These are phyloP conservation scores for Drosophila kuntzei DNA, from an alignment of 2,888 invertebrate genomes.

Conservation along the genomic window DNA sequence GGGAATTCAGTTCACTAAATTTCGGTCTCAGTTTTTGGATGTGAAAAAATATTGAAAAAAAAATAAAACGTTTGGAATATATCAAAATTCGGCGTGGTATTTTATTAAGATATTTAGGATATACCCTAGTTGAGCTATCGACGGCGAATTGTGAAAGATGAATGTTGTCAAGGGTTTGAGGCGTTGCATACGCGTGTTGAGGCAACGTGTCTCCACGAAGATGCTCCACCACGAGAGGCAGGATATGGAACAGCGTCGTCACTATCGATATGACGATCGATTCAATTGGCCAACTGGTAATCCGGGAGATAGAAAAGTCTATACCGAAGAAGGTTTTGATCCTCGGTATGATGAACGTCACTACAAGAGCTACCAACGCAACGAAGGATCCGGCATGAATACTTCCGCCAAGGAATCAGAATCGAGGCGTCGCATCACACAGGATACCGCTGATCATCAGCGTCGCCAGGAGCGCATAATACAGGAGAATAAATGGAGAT, in stretches of 20 bases:
- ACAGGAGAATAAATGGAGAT: slow-evolving; percentile 31
- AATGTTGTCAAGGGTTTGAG: slow-evolving; percentile 17
- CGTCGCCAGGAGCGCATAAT: slow-evolving; percentile 52
- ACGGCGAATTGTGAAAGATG: slow-evolving; percentile 15
- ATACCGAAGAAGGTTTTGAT: slow-evolving; percentile 28
- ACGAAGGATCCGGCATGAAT: not conserved
- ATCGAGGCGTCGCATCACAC: slow-evolving; percentile 20
- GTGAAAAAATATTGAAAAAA: slow-evolving; percentile 10
- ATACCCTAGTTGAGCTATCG: not conserved
- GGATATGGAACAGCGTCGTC: slow-evolving; percentile 12
- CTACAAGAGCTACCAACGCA: slow-evolving; percentile 2
- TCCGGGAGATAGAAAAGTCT: slow-evolving; percentile 12
- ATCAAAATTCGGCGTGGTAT: slow-evolving; percentile 17
- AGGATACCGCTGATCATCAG: slow-evolving; percentile 35
- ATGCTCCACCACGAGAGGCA: not conserved
- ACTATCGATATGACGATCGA: slow-evolving; percentile 17
- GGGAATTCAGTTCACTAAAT: slow-evolving; percentile 38
- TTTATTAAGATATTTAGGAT: not conserved
- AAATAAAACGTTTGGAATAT: not conserved
- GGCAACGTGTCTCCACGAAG: not conserved
- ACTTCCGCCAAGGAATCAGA: slow-evolving; percentile 12
- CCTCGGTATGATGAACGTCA: slow-evolving; percentile 23
- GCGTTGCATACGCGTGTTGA: slow-evolving; percentile 2
- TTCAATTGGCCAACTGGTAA: slow-evolving; percentile 8
- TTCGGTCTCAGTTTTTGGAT: slow-evolving; percentile 37